Conservation (phyloP, 2,797 vertebrate genomes). For the Cossypha dichroa region DNA sequence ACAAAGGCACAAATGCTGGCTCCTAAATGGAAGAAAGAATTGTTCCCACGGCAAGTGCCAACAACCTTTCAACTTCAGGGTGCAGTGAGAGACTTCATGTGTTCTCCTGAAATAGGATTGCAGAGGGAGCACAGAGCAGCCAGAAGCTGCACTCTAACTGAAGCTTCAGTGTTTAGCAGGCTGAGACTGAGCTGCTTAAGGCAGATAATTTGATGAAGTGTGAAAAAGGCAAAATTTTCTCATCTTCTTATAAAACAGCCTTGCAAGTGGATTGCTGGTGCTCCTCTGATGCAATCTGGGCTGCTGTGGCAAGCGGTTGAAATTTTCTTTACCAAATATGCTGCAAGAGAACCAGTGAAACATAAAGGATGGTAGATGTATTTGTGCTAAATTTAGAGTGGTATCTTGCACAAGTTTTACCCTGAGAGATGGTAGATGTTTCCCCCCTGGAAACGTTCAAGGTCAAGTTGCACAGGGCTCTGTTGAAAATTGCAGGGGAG, state of each 20-base stretch:
- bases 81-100: not conserved
- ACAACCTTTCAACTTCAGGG: conserved; percentile 38
- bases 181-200: not conserved
- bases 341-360: not conserved
- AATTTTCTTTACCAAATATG: not conserved
- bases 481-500: not conserved
- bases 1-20: conserved; percentile 5
- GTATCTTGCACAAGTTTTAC: not conserved
- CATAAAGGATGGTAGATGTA: not conserved
- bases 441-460: not conserved
- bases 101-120: not conserved
- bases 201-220: not conserved
- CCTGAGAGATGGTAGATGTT: not conserved
- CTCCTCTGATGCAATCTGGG: not conserved
- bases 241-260: not conserved
- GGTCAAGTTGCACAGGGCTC: not conserved
- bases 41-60: conserved; percentile 43
- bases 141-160: not conserved
- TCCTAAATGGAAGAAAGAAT: not conserved
- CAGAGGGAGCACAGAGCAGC: not conserved
- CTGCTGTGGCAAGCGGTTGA: not conserved
- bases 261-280: not conserved
- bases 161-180: not conserved
- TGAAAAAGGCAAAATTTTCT: not conserved
- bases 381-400: not conserved